phyloP scores from a whole-genome alignment of 2,888 invertebrate species.

The Podabrus alpinus region DNA sequence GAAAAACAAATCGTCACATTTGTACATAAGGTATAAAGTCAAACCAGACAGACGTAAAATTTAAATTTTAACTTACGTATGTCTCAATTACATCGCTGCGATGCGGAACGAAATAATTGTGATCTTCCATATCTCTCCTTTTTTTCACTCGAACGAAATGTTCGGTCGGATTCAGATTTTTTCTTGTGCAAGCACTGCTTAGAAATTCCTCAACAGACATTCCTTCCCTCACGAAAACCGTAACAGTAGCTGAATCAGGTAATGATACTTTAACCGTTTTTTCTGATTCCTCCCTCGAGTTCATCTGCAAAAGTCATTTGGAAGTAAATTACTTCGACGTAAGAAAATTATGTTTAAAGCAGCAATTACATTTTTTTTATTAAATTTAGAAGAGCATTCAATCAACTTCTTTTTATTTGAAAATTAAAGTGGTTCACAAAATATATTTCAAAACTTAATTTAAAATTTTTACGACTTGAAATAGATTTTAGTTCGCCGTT shows the following conservation, averaged over 20 bases:
- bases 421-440: background rate
- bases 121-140: slow-evolving; percentile 92
- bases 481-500: background rate
- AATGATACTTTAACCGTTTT: slow-evolving; percentile 88
- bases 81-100: slow-evolving; percentile 93
- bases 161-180: slow-evolving; percentile 91
- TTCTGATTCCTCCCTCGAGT: slow-evolving; percentile 83
- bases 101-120: slow-evolving; percentile 95
- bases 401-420: background rate
- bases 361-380: background rate
- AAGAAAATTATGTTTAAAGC: background rate
- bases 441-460: background rate
- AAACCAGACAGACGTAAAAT: background rate
- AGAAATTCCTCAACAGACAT: slow-evolving; percentile 97
- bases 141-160: slow-evolving; percentile 96
- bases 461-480: background rate
- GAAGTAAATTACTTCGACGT: background rate
- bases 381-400: background rate
- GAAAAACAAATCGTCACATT: background rate
- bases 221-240: slow-evolving; percentile 84
- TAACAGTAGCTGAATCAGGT: slow-evolving; percentile 82
- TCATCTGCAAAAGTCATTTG: slow-evolving; percentile 66
- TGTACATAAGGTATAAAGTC: too few relatives aligned
- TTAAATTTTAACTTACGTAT: slow-evolving; percentile 69
- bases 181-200: slow-evolving; percentile 88